Evolutionary conservation across 2,888 invertebrate genomes (phyloP).

Genomic region (Aleiodes alternator): DNA sequence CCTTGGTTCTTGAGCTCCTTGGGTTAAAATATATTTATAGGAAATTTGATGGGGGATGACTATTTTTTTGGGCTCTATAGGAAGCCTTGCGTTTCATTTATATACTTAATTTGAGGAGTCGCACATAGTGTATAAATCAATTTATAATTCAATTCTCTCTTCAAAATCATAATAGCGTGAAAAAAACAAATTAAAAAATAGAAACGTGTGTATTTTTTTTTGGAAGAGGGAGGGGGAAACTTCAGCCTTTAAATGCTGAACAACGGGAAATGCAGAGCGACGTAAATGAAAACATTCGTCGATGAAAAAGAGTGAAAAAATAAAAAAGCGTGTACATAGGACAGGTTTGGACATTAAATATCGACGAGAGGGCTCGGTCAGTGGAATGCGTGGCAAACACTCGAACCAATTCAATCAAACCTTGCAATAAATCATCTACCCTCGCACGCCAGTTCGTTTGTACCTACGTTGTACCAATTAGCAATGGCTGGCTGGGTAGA

Average conservation of each 20-base stretch:
- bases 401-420: constrained; percentile 74
- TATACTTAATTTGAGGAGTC: not conserved
- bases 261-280: constrained; percentile 23
- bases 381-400: constrained; percentile 63
- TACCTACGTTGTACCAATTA: constrained; percentile 69
- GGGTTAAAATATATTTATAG: constrained; percentile 30
- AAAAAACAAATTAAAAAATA: constrained; percentile 39
- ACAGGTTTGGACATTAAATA: constrained; percentile 61
- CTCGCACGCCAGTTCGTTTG: constrained; percentile 66
- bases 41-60: constrained; percentile 59
- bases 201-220: constrained; percentile 34
- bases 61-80: constrained; percentile 63
- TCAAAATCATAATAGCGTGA: constrained; percentile 17
- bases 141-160: too few relatives aligned
- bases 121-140: not conserved
- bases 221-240: not conserved
- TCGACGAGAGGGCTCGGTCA: constrained; percentile 58
- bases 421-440: constrained; percentile 73
- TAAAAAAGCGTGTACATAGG: constrained; percentile 41
- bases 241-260: constrained; percentile 38
- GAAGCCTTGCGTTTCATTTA: constrained; percentile 33
- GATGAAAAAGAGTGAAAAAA: constrained; percentile 32
- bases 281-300: constrained; percentile 9
- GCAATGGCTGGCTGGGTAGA: constrained; percentile 50
- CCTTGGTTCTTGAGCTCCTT: constrained; percentile 16